A percentile compares a stretch with the other conserved stretches of the same genome.
Evolutionary conservation across 2,888 invertebrate species (phyloP).

Genomic region (Stenodera caucasica): DNA sequence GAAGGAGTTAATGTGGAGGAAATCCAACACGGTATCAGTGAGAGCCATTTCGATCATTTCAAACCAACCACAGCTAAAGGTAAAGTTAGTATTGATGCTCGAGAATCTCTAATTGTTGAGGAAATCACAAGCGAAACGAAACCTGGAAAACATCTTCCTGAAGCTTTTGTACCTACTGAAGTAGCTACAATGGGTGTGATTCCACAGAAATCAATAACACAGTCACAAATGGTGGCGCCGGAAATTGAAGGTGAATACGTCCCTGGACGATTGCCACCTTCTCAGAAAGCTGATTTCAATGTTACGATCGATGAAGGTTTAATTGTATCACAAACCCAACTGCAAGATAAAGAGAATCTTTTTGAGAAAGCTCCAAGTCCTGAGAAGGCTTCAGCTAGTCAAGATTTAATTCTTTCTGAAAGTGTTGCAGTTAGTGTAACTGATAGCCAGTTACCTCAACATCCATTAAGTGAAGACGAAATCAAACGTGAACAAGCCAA

Average conservation of each 20-base stretch:
- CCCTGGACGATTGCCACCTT: constrained; percentile 62
- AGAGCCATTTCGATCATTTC: constrained; percentile 60
- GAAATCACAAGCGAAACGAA: constrained; percentile 72
- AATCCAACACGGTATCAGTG: constrained; percentile 62
- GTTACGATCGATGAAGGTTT: constrained; percentile 66
- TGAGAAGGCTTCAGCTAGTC: constrained; percentile 56
- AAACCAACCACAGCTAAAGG: constrained; percentile 61
- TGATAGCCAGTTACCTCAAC: constrained; percentile 68
- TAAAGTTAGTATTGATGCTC: constrained; percentile 64
- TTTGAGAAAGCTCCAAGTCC: constrained; percentile 56
- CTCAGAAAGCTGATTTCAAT: constrained; percentile 63
- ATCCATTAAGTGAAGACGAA: constrained; percentile 56
- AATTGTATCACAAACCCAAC: constrained; percentile 59
- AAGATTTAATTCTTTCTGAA: constrained; percentile 59
- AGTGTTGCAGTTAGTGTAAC: constrained; percentile 64
- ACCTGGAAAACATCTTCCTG: constrained; percentile 77
- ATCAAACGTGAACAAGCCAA: constrained; percentile 61
- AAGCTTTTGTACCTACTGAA: constrained; percentile 78
- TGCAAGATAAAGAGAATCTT: constrained; percentile 68
- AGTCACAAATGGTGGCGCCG: constrained; percentile 66
- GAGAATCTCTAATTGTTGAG: constrained; percentile 67
- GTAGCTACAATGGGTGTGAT: constrained; percentile 67
- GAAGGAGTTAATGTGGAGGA: constrained; percentile 68
- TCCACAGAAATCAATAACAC: constrained; percentile 67
- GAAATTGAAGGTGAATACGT: constrained; percentile 69